Evolutionary conservation across 1,140 invertebrate species (phyloP).

Genomic region (Meloidogyne exigua): DNA sequence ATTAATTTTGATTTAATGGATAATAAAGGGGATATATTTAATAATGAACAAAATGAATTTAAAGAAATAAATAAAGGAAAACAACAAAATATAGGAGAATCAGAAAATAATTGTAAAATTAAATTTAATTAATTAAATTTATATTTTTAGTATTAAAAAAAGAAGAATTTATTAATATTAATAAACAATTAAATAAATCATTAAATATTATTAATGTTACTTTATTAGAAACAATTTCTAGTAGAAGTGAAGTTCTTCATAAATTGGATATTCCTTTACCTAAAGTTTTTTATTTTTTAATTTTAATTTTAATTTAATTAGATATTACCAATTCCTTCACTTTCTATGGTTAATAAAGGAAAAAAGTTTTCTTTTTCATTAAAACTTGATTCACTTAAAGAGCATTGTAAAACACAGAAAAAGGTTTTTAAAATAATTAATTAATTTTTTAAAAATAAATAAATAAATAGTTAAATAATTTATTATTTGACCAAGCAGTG

Average conservation of each 20-base stretch:
- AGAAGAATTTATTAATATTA: too few relatives aligned
- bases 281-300: neutral
- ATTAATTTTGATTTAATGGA: neutral
- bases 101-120: neutral
- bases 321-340: constrained; percentile 17
- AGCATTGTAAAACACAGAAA: constrained; percentile 12
- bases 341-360: constrained; percentile 16
- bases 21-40: neutral
- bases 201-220: neutral
- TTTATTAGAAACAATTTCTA: neutral
- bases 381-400: constrained; percentile 1
- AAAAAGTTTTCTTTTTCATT: constrained; percentile 1
- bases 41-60: neutral
- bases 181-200: neutral
- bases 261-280: constrained; percentile 14
- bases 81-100: neutral
- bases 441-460: too few relatives aligned
- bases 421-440: neutral
- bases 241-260: neutral
- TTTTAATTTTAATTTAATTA: neutral
- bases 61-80: neutral
- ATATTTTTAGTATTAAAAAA: too few relatives aligned
- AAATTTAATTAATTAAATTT: too few relatives aligned
- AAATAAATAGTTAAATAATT: neutral
- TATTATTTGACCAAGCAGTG: constrained; percentile 22